Evolutionary conservation across 37 sponge, comb jelly and placozoan species (phyloP).

Genomic region (Eunapius fragilis): DNA sequence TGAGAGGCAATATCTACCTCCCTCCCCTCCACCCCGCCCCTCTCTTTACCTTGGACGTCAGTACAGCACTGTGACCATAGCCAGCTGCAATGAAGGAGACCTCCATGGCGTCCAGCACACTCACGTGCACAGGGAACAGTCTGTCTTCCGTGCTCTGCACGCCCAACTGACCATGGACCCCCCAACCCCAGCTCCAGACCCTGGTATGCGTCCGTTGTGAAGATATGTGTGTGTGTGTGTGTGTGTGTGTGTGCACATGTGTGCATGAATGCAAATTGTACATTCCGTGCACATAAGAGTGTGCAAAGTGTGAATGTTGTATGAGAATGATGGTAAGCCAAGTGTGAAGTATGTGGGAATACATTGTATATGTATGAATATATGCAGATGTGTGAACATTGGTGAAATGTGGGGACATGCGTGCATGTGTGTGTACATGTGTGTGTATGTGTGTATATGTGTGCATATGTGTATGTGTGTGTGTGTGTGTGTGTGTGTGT

Average conservation of each 20-base stretch:
- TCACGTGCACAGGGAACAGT: slow-evolving; percentile 62
- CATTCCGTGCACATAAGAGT: too few species aligned
- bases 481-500: background rate
- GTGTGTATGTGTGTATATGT: background rate
- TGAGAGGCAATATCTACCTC: background rate
- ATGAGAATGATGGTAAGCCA: too few species aligned
- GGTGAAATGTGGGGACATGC: too few species aligned
- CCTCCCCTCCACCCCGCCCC: background rate
- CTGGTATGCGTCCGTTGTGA: too few species aligned
- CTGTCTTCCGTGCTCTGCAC: slow-evolving; percentile 52
- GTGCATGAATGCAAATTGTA: too few species aligned
- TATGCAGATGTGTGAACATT: too few species aligned
- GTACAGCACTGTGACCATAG: slow-evolving; percentile 70
- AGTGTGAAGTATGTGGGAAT: too few species aligned
- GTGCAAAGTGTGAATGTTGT: too few species aligned
- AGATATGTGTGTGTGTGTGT: background rate
- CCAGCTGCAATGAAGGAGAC: slow-evolving; percentile 74
- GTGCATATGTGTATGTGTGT: background rate
- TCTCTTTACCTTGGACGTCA: slow-evolving; percentile 49
- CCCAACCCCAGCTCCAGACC: slow-evolving; percentile 88
- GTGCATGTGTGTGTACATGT: background rate
- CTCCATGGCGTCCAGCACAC: slow-evolving; percentile 34
- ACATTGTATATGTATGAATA: too few species aligned
- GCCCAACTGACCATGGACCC: slow-evolving; percentile 84
- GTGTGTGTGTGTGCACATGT: background rate